These are phyloP conservation scores for Epinephelus coioides DNA, from an alignment of 2,797 vertebrate species.

Conservation along the genomic window DNA sequence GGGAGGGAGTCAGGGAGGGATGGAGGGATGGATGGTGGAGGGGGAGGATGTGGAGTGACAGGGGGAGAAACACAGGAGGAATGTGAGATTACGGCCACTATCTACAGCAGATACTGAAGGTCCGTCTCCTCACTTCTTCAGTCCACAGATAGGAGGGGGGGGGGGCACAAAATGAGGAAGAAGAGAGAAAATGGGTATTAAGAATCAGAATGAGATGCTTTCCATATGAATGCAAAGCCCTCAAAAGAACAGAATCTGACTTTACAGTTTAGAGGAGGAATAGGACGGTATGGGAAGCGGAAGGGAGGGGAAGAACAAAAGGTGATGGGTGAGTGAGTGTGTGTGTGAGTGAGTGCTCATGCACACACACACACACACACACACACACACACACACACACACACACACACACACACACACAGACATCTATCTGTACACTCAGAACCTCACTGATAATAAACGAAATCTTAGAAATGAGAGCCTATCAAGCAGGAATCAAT, in stretches of 20 bases:
- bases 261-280: constrained; percentile 56
- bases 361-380: too few species aligned
- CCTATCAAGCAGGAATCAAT: constrained; percentile 98
- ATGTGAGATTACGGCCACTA: constrained; percentile 82
- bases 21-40: constrained; percentile 55
- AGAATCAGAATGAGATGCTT: constrained; percentile 54
- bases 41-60: constrained; percentile 74
- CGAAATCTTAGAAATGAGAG: constrained; percentile 94
- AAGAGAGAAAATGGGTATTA: constrained; percentile 47
- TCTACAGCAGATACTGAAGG: constrained; percentile 83
- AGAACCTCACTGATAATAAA: constrained; percentile 97
- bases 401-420: constrained; percentile 19
- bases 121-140: constrained; percentile 84
- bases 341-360: neutral
- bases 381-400: constrained; percentile 8
- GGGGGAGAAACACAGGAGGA: constrained; percentile 80
- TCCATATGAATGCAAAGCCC: constrained; percentile 59
- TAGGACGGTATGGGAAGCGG: constrained; percentile 31
- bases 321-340: constrained; percentile 56
- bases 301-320: constrained; percentile 70
- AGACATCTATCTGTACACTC: constrained; percentile 66
- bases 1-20: constrained; percentile 58
- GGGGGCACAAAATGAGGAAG: constrained; percentile 44
- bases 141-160: constrained; percentile 73
- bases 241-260: constrained; percentile 53